Evolutionary conservation across 2,797 vertebrate species (phyloP), one percentile per base, ranked within the genome.

Genomic region (Garrulus glandarius): DNA sequence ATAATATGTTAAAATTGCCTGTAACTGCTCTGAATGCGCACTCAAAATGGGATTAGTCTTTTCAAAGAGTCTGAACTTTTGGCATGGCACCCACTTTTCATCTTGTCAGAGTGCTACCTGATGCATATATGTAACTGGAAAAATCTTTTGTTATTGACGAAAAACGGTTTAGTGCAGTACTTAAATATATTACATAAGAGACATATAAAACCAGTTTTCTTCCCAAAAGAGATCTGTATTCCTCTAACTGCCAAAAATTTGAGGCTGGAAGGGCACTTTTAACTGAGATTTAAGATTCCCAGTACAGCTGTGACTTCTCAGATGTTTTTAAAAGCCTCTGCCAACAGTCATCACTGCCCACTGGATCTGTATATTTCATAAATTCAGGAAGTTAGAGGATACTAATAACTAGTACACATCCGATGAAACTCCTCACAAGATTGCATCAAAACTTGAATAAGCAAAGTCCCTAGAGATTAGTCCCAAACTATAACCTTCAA

Each of bases 261-360:
- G 37, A 91, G 57, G 24, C 64, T 89, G 65, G 72, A 57, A 94
- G 72, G 76, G 50, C 77, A 87, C 83, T 95, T 95, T 78, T 78
- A 93, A 87, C 43, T 36, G 71, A 64, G 89, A 94, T 60, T 96
- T 89, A 87, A 94, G 93, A 90, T 65, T 94, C 91, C 36, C 89
- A 61, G 68, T 89, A 87, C 36, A 93, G 79, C 46, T 92, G 20
- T 94, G 96, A 94, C 44, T 93, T 96, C 34, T 57, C 60, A 94
- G 23, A 61, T 75, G 37, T 77, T 96, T 97, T 88, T 87, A 78
- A 95, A 96, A 97, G 84, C 24, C 17, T 80, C 46, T 85, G 60
- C 15, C 75, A 80, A 61, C 26, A 81, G 56, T n/a, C 43, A 71
- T 60, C 61, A 37, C 53, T 57, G 36, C 65, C 85, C 47, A 57